Evolutionary conservation across 1,140 invertebrate species (phyloP), one percentile per base, ranked within the genome.

Genomic region (Procambarus clarkii): DNA sequence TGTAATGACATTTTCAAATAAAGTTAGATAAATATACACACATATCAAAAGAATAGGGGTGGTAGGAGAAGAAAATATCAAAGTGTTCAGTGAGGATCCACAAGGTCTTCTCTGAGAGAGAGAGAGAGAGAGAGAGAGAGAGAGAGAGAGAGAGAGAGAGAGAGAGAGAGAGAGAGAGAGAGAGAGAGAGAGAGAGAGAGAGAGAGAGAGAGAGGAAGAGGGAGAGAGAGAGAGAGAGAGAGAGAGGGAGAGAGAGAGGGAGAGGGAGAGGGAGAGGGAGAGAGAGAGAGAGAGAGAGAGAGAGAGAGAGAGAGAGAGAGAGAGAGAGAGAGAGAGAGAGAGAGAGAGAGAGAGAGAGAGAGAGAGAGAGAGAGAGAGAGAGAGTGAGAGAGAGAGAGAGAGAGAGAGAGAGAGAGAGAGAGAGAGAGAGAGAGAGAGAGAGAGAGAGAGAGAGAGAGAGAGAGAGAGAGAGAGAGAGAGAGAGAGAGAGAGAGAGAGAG

Each of bases 401-500:
- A 69, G 64, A 69, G 64, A 69, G 64, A 69, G 64, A n/a, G 64
- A n/a, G n/a, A n/a, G n/a, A n/a, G n/a, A n/a, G n/a, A n/a, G n/a
- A n/a, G n/a, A n/a, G 64, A 69, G 64, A 69, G n/a, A n/a, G n/a
- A n/a, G n/a, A n/a, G n/a, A n/a, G n/a, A n/a, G n/a, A n/a, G n/a
- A n/a, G n/a, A n/a, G n/a, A n/a, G n/a, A n/a, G n/a, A n/a, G n/a
- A n/a, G n/a, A n/a, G n/a, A n/a, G n/a, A n/a, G n/a, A n/a, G n/a
- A n/a, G n/a, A n/a, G 64, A 69, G 64, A 69, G 64, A 69, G 64
- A 69, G 64, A 69, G 64, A 69, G 64, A 69, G 64, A 69, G 64
- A 69, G n/a, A n/a, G 64, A 69, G 64, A n/a, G n/a, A n/a, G n/a
- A 69, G n/a, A 69, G 64, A 69, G 64, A 69, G 64, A 69, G 64